phyloP scores from a whole-genome alignment of 2,888 invertebrate genomes.

The Agrypnus murinus region DNA sequence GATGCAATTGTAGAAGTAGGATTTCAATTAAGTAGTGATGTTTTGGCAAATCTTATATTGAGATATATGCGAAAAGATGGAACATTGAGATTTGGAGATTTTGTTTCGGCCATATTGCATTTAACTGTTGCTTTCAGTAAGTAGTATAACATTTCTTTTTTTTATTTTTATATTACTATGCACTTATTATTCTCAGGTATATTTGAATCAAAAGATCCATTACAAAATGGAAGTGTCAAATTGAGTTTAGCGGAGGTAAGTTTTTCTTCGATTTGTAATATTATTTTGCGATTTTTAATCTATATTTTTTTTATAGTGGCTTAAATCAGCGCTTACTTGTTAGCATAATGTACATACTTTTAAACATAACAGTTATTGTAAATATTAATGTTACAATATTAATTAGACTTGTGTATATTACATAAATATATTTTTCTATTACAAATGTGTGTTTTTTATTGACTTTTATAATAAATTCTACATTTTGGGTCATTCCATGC shows the following conservation, averaged over 20 bases:
- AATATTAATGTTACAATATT: slow-evolving; percentile 50
- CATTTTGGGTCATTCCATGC: too few species aligned
- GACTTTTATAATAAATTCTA: too few species aligned
- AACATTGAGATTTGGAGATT: slow-evolving; percentile 92
- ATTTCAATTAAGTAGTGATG: slow-evolving; percentile 89
- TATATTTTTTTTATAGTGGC: slow-evolving; percentile 77
- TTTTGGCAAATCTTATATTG: slow-evolving; percentile 86
- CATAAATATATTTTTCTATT: slow-evolving; percentile 46
- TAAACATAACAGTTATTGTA: slow-evolving; percentile 50
- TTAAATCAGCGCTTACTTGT: slow-evolving; percentile 82
- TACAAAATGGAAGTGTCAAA: slow-evolving; percentile 87
- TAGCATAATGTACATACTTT: slow-evolving; percentile 66
- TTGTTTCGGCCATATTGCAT: slow-evolving; percentile 91
- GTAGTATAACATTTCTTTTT: slow-evolving; percentile 60
- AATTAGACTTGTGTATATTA: slow-evolving; percentile 42
- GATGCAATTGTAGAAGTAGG: slow-evolving; percentile 92
- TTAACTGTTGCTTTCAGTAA: slow-evolving; percentile 92
- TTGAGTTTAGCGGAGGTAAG: slow-evolving; percentile 86
- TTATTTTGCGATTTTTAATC: slow-evolving; percentile 12
- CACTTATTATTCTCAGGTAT: slow-evolving; percentile 72
- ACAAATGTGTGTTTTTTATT: slow-evolving; percentile 21
- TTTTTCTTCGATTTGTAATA: neutral
- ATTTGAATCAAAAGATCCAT: slow-evolving; percentile 85
- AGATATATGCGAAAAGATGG: slow-evolving; percentile 95
- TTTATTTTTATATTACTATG: neutral